Conservation (phyloP, 2,113 vertebrate species). For the Natator depressus region DNA sequence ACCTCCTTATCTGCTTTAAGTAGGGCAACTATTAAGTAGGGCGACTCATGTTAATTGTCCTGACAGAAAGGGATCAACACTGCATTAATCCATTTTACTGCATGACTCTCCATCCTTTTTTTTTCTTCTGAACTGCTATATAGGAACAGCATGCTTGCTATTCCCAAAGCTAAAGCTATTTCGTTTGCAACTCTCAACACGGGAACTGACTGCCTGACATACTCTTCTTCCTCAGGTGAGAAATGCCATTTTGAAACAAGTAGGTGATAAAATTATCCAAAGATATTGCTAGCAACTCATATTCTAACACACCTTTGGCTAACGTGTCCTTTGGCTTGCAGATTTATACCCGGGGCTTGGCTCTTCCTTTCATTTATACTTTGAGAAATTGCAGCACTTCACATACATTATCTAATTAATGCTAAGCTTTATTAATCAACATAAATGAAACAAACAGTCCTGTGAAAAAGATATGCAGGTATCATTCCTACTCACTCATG, state of each 20-base stretch:
- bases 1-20: conserved; percentile 73
- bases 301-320: background rate
- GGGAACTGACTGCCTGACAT: background rate
- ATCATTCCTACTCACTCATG: background rate
- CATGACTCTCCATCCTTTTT: conserved; percentile 54
- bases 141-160: background rate
- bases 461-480: background rate
- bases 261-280: background rate
- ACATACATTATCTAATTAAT: background rate
- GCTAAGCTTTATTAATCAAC: background rate
- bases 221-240: background rate
- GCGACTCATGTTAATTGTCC: conserved; percentile 75
- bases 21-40: conserved; percentile 57
- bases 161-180: background rate
- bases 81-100: conserved; percentile 73
- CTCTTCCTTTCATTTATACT: background rate
- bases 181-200: background rate
- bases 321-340: background rate
- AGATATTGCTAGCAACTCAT: background rate
- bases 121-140: conserved; percentile 1
- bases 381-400: background rate
- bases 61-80: conserved; percentile 71
- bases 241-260: background rate
- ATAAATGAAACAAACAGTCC: background rate
- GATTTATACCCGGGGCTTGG: background rate